phyloP scores from a whole-genome alignment of 2,888 invertebrate genomes.

The Lasioglossum calceatum region DNA sequence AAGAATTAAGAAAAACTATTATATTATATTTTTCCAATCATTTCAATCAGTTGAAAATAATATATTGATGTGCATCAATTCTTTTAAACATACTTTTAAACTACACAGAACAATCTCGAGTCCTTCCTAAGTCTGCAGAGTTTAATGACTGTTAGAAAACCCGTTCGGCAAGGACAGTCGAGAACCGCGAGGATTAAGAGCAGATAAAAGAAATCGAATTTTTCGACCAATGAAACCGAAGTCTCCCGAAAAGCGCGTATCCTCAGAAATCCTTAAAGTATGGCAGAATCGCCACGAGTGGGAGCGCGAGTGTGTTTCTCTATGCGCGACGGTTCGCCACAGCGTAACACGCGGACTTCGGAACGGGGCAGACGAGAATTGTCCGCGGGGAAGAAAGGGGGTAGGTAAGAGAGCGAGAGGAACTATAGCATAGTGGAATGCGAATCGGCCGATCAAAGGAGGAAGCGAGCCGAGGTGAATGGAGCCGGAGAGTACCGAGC shows the following conservation, averaged over 20 bases:
- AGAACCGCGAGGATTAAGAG: background rate
- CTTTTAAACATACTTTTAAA: background rate
- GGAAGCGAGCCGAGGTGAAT: slow-evolving; percentile 39
- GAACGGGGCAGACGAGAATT: background rate
- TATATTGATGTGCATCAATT: no score
- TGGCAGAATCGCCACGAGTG: background rate
- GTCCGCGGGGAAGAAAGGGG: background rate
- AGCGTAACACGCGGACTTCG: background rate
- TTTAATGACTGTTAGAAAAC: background rate
- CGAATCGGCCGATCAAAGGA: slow-evolving; percentile 46
- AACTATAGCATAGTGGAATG: slow-evolving; percentile 13
- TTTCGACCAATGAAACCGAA: background rate
- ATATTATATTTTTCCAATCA: no score
- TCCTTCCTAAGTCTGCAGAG: background rate
- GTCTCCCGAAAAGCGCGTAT: background rate
- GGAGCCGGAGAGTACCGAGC: slow-evolving; percentile 3
- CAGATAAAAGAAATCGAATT: background rate
- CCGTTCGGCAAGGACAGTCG: background rate
- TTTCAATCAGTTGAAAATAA: no score
- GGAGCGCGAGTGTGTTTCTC: background rate
- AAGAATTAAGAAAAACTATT: no score
- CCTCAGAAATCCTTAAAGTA: background rate
- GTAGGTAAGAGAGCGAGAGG: slow-evolving; percentile 11
- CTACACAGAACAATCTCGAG: background rate
- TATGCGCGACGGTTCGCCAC: background rate